A percentile compares a stretch with the other conserved stretches of the same genome.
phyloP scores from a whole-genome alignment of 2,113 vertebrate species.

The Halcyon senegalensis region DNA sequence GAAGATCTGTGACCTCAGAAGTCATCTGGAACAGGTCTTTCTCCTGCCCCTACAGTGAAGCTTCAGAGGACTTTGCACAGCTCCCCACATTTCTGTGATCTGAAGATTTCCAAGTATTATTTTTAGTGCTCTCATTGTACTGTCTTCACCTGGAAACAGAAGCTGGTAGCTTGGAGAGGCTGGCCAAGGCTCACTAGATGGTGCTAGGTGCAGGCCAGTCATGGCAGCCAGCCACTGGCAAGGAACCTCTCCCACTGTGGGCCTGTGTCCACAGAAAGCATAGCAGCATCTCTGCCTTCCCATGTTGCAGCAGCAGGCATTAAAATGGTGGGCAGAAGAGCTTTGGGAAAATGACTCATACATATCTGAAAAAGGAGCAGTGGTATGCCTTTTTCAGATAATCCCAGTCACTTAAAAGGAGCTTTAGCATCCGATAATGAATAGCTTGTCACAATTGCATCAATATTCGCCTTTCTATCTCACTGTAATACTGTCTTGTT shows the following conservation, averaged over 20 bases:
- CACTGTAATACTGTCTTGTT: not conserved
- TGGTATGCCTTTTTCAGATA: not conserved
- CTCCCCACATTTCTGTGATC: not conserved
- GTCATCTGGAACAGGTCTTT: not conserved
- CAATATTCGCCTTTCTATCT: not conserved
- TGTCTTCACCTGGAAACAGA: not conserved
- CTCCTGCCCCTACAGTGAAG: not conserved
- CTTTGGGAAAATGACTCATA: not conserved
- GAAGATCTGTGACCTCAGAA: not conserved
- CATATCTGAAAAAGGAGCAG: fast-evolving
- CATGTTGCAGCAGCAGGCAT: not conserved
- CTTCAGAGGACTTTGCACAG: not conserved
- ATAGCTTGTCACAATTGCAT: not conserved
- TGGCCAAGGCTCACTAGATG: not conserved
- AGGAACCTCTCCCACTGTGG: fast-evolving
- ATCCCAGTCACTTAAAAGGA: not conserved
- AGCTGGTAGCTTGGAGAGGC: fast-evolving
- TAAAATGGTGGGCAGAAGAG: not conserved
- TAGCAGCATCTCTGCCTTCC: fast-evolving
- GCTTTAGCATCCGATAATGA: not conserved
- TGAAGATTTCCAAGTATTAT: fast-evolving
- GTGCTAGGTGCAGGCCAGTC: not conserved
- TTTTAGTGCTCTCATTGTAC: fast-evolving
- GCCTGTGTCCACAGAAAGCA: fast-evolving
- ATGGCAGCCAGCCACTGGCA: fast-evolving